These are phyloP conservation scores for Kryptopterus vitreolus DNA, from an alignment of 2,797 vertebrate genomes.

Conservation along the genomic window DNA sequence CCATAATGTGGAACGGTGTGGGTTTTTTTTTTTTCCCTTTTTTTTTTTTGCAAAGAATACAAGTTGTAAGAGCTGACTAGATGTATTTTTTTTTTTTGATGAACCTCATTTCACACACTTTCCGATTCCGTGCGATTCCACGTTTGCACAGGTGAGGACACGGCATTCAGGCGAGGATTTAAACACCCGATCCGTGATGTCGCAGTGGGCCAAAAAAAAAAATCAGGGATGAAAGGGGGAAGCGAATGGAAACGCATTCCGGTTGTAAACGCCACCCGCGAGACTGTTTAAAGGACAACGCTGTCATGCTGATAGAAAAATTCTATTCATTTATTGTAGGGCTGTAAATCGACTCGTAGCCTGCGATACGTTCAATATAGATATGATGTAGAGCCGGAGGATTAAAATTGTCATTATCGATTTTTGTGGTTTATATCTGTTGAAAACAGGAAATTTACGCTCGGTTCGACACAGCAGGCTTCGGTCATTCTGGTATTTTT, in stretches of 20 bases:
- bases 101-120: neutral
- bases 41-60: neutral
- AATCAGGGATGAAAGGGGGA: neutral
- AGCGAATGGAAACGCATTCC: neutral
- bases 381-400: no score
- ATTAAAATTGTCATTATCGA: no score
- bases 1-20: slow-evolving; percentile 3
- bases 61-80: neutral
- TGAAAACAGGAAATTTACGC: no score
- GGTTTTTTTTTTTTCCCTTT: slow-evolving; percentile 11
- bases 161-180: neutral
- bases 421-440: no score
- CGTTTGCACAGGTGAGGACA: neutral
- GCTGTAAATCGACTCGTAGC: no score
- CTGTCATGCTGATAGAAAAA: neutral
- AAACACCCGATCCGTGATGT: neutral
- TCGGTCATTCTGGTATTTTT: no score
- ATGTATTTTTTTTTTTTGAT: no score
- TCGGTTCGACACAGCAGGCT: no score
- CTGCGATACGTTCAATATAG: no score
- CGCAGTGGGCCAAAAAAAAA: no score
- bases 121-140: neutral
- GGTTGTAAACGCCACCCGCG: neutral
- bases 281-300: neutral
- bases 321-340: no score